Evolutionary conservation across 2,888 invertebrate species (phyloP), one percentile per base, ranked within the genome.

Genomic region (Biston betularia): DNA sequence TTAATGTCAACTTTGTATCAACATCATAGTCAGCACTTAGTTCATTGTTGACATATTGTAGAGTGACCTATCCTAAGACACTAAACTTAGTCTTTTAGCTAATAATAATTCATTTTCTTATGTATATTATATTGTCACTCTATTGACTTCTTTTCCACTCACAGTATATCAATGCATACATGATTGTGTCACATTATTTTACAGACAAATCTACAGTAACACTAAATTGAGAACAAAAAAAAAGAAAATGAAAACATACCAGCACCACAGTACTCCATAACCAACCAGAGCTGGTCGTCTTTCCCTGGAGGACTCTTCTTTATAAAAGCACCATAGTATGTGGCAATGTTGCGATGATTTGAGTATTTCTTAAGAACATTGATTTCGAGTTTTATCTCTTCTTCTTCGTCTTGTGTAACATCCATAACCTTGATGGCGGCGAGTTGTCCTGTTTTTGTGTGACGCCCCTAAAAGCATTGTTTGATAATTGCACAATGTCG

Each of bases 401-500:
- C 99, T 88, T 99, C 99, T 92, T 99, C 99, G 89, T 99, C 99
- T 96, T 99, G 99, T 79, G 99, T 99, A 83, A 99, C 99, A 93
- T 99, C 99, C 99, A 99, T 99, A 88, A 99, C 99, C 95, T 99
- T 99, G 94, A 99, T 99, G 90, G 99, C 99, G 77, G 99, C 99
- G 94, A 99, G 95, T 94, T 99, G 99, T 76, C 99, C 99, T 78
- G 99, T 99, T 95, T 99, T 99, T 77, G 99, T 99, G 94, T 99
- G 99, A 69, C 99, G 97, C 75, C 99, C 99, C 98, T 99, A 90
- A 66, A 85, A 74, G 14, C 35, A 56, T 49, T 48, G 2, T 24
- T 50, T 44, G 11, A 48, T 10, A 38, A 35, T 57, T 7, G 48
- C 38, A 46, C n/a, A 40, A 53, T 40, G 40, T 40, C 1, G 11